Base-by-base conservation (phyloP, 2,797 vertebrate genomes). In the Enteromius fasciolatus region DNA sequence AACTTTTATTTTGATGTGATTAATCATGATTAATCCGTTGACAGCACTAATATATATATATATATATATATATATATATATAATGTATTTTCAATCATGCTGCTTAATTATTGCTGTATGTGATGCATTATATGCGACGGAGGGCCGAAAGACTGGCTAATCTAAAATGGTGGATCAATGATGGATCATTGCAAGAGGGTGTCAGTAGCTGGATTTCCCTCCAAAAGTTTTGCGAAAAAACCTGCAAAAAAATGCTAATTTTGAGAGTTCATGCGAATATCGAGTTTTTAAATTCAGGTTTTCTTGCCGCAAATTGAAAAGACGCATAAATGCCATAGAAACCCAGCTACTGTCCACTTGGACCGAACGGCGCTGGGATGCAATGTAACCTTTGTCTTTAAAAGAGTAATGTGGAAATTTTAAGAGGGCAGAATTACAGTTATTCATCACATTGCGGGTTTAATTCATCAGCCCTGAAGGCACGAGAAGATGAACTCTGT, bases 401-500 rank as follows among this genome's bases (percentile, higher is more conserved):
- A 36, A 50, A 18, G 57, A 85, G 84, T 87, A 88, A 87, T 50
- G 63, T 68, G 78, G 74, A 80, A 81, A 86, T 88, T 85, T 85
- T 82, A 84, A 89, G 83, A 54, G 82, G 36, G 82, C 72, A 59
- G 89, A 89, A 92, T 92, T 89, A 90, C 88, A 86, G 91, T 92
- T 94, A 94, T 95, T 94, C 92, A 94, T 95, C 93, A 94, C 89
- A 64, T 85, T 5, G 88, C 41, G 86, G 88, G 84, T 83, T 93
- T 92, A 92, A 95, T 94, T 94, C 92, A 94, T 95, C 92, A 93
- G 92, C 87, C 83, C 88, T 86, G 86, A 87, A 94, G 91, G 93
- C 92, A 93, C 92, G 90, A 89, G 93, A 93, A 94, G 93, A 95
- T 93, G 91, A 93, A 94, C 93, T 93, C 92, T 93, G 93, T 95